A percentile compares a stretch with the other conserved stretches of the same genome.
phyloP scores from a whole-genome alignment of 2,888 invertebrate species.

The Melanophora roralis region DNA sequence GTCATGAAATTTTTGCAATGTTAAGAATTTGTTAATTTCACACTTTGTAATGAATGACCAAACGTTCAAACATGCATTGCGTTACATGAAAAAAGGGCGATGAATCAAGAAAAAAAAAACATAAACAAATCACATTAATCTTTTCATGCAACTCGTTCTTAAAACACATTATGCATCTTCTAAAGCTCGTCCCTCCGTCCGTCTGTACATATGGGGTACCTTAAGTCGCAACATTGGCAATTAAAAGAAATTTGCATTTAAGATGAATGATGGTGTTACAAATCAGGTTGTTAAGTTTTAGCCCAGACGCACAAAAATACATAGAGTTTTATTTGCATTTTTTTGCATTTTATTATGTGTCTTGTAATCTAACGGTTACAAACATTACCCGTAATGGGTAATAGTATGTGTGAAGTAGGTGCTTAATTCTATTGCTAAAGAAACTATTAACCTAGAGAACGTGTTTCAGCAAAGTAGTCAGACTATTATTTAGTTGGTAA shows the following conservation, averaged over 20 bases:
- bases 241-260: conserved; percentile 58
- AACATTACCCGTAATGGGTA: conserved; percentile 5
- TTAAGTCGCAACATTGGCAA: conserved; percentile 37
- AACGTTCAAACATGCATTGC: neutral
- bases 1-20: neutral
- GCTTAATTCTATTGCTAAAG: conserved; percentile 30
- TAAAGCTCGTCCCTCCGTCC: neutral
- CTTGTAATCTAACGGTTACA: conserved; percentile 22
- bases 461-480: conserved; percentile 24
- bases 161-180: conserved; percentile 18
- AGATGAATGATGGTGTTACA: conserved; percentile 4
- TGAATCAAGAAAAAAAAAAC: neutral
- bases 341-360: conserved; percentile 5
- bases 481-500: neutral
- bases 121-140: conserved; percentile 34
- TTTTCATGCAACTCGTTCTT: conserved; percentile 31
- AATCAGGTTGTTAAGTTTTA: conserved; percentile 2
- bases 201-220: no score
- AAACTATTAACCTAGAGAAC: conserved; percentile 60
- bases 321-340: no score
- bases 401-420: conserved; percentile 8
- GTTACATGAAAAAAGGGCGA: neutral
- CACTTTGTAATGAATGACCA: neutral
- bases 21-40: conserved; percentile 9
- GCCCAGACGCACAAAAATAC: neutral